Conservation (phyloP, 1,140 invertebrate genomes). For the Psilanteris sp. region DNA sequence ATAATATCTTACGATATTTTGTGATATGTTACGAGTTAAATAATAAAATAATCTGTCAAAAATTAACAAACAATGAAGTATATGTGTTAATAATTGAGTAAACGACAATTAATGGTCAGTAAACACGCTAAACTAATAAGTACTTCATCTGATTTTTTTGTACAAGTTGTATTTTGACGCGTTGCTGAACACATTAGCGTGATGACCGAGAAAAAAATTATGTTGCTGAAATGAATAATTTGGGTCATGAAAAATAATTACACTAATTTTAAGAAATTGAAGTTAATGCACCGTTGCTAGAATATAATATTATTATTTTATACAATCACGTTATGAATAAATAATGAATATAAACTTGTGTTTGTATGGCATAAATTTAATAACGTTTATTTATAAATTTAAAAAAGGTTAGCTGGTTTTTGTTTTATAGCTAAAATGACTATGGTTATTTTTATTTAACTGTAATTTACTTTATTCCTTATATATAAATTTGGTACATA, state of each 20-base stretch:
- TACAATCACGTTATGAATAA: neutral
- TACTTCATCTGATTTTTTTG: slow-evolving; percentile 44
- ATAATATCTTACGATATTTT: too few species aligned
- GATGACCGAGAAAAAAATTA: slow-evolving; percentile 39
- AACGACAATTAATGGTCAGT: slow-evolving; percentile 28
- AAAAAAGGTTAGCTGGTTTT: too few species aligned
- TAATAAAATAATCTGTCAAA: too few species aligned
- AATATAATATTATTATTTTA: slow-evolving; percentile 8
- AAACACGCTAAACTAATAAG: slow-evolving; percentile 48
- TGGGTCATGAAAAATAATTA: slow-evolving; percentile 62
- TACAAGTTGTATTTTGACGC: slow-evolving; percentile 48
- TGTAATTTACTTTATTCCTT: too few species aligned
- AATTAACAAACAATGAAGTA: too few species aligned
- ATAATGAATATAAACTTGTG: too few species aligned
- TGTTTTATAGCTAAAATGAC: too few species aligned
- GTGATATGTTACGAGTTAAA: too few species aligned
- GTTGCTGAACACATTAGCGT: slow-evolving; percentile 56
- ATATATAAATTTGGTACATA: too few species aligned
- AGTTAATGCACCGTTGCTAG: slow-evolving; percentile 13
- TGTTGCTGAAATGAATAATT: slow-evolving; percentile 51
- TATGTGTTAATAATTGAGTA: slow-evolving; percentile 37
- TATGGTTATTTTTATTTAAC: too few species aligned
- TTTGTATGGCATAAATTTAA: too few species aligned
- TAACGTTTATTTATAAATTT: too few species aligned
- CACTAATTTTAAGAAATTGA: slow-evolving; percentile 55